Evolutionary conservation across 2,797 vertebrate genomes (phyloP).

Genomic region (Paratrypauchen microcephalus): DNA sequence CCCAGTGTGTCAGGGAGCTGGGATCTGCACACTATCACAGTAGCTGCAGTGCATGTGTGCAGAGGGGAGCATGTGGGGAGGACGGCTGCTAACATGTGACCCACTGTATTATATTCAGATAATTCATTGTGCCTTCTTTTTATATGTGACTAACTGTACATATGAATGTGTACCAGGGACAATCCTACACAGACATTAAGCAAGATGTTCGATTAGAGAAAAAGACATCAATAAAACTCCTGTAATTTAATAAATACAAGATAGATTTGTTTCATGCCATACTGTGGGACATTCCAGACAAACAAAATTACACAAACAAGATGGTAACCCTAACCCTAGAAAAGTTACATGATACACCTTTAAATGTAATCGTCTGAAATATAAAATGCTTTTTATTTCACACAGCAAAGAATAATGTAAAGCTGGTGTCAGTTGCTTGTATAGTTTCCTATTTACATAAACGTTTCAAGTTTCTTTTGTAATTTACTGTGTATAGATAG

Average conservation of each 20-base stretch:
- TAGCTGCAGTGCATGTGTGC: constrained; percentile 26
- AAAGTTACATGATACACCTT: neutral
- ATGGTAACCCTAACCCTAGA: too few species aligned
- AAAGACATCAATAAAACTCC: too few species aligned
- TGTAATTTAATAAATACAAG: too few species aligned
- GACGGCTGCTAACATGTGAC: neutral
- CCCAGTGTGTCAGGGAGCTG: constrained; percentile 42
- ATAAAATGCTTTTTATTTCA: neutral
- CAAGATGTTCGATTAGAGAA: too few species aligned
- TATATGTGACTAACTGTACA: too few species aligned
- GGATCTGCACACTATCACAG: constrained; percentile 30
- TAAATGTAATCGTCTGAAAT: neutral
- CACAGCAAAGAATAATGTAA: neutral
- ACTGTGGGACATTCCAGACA: too few species aligned
- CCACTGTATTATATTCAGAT: too few species aligned
- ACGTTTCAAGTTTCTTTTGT: neutral
- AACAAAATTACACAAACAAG: too few species aligned
- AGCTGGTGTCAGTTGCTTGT: neutral
- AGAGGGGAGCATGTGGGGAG: neutral
- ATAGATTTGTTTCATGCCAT: too few species aligned
- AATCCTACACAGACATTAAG: too few species aligned
- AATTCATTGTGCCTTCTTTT: too few species aligned
- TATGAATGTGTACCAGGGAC: too few species aligned
- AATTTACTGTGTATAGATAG: neutral
- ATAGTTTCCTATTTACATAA: neutral